Evolutionary conservation across 2,888 invertebrate genomes (phyloP).

Genomic region (Andrena hattorfiana): DNA sequence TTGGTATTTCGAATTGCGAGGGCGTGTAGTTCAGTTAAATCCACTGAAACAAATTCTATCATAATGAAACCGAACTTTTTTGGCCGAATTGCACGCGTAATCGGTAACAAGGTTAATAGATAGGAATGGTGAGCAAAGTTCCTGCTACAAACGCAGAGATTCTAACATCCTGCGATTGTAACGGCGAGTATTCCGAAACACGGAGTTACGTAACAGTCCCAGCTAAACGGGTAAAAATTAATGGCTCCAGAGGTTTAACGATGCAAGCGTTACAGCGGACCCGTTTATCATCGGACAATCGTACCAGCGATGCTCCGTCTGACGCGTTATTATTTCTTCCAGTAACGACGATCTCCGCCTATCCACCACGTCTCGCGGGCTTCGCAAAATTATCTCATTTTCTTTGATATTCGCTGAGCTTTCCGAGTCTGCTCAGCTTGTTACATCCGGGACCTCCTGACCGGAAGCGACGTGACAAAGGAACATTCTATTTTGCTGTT

Average conservation of each 20-base stretch:
- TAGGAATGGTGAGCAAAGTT: too few species aligned
- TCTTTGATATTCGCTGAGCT: conserved; percentile 10
- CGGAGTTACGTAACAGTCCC: background rate
- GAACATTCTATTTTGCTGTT: conserved; percentile 19
- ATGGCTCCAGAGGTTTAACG: conserved; percentile 23
- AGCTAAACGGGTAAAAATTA: conserved; percentile 34
- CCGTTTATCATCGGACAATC: conserved; percentile 22
- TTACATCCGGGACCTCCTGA: conserved; percentile 39
- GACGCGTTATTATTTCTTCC: conserved; percentile 34
- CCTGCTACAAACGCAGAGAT: background rate
- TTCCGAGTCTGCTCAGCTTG: conserved; percentile 42
- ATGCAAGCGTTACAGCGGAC: background rate
- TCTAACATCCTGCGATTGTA: background rate
- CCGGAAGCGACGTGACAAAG: conserved; percentile 32
- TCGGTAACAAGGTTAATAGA: too few species aligned
- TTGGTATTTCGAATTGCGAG: too few species aligned
- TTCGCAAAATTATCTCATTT: conserved; percentile 51
- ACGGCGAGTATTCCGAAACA: background rate
- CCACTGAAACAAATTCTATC: too few species aligned
- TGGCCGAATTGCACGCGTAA: too few species aligned
- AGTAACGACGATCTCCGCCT: conserved; percentile 24
- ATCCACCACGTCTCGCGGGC: conserved; percentile 13
- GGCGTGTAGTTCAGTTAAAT: too few species aligned
- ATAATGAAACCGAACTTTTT: too few species aligned
- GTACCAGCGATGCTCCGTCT: background rate